These are phyloP conservation scores for Dreissena polymorpha DNA, from an alignment of 1,140 invertebrate genomes.

Conservation along the genomic window DNA sequence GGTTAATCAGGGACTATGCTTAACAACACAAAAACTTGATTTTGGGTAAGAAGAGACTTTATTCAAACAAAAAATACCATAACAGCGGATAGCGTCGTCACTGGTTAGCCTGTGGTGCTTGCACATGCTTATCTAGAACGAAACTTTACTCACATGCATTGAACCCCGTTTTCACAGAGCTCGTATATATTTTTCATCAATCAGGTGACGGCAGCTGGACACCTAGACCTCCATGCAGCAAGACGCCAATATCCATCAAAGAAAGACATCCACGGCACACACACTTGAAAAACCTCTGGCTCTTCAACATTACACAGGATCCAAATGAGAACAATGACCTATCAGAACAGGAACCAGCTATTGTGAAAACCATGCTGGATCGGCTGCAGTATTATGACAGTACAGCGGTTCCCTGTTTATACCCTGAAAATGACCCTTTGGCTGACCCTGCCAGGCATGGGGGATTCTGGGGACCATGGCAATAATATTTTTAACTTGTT, in stretches of 20 bases:
- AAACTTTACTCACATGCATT: too few relatives aligned
- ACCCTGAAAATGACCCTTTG: conserved; percentile 60
- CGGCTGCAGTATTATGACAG: conserved; percentile 62
- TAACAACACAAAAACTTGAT: too few relatives aligned
- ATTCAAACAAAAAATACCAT: too few relatives aligned
- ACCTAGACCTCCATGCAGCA: conserved; percentile 38
- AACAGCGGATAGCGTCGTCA: too few relatives aligned
- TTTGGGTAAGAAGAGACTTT: too few relatives aligned
- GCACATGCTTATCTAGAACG: too few relatives aligned
- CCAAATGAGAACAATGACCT: conserved; percentile 65
- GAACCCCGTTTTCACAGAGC: too few relatives aligned
- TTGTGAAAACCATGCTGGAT: conserved; percentile 63
- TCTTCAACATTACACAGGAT: conserved; percentile 69
- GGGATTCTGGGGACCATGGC: conserved; percentile 75
- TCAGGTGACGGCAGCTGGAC: conserved; percentile 58
- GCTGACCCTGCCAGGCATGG: conserved; percentile 66
- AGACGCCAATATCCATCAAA: not conserved
- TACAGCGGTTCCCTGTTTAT: conserved; percentile 64
- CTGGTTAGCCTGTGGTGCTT: too few relatives aligned
- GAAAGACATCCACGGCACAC: not conserved
- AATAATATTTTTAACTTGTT: conserved; percentile 11
- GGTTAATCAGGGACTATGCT: too few relatives aligned
- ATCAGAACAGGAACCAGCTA: conserved; percentile 50
- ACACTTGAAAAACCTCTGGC: conserved; percentile 66
- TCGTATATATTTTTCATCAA: too few relatives aligned